These are phyloP conservation scores for Chrysolina americana DNA, from an alignment of 2,888 invertebrate genomes.

Conservation along the genomic window DNA sequence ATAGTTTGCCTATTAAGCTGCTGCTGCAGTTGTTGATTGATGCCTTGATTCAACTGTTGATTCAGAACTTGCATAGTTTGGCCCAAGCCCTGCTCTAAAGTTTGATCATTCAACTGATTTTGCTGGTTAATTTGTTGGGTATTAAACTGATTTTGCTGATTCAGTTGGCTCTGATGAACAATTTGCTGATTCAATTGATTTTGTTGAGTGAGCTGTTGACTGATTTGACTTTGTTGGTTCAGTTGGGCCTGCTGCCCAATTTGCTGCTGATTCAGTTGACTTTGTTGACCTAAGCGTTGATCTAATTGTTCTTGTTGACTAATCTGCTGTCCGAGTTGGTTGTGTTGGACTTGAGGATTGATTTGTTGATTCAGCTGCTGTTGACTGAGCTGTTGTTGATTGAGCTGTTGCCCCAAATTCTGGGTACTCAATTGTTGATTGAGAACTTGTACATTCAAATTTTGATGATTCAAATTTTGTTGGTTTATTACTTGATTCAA, in stretches of 20 bases:
- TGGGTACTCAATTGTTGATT: conserved; percentile 56
- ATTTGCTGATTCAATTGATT: conserved; percentile 49
- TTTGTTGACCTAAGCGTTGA: conserved; percentile 47
- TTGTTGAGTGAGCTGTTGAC: conserved; percentile 44
- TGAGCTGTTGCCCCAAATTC: conserved; percentile 57
- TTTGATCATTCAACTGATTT: conserved; percentile 49
- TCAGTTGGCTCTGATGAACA: conserved; percentile 65
- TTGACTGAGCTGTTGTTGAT: conserved; percentile 58
- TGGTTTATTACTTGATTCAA: conserved; percentile 43
- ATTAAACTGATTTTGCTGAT: conserved; percentile 45
- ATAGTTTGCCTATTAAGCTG: conserved; percentile 63
- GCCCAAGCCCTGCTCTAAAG: conserved; percentile 45
- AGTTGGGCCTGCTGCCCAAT: conserved; percentile 40
- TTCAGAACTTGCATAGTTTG: conserved; percentile 44
- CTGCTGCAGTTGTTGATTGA: conserved; percentile 52
- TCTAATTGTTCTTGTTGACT: conserved; percentile 65
- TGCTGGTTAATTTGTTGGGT: conserved; percentile 44
- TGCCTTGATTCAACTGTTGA: conserved; percentile 46
- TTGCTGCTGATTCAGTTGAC: conserved; percentile 42
- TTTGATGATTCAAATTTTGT: conserved; percentile 61
- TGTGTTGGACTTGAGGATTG: conserved; percentile 61
- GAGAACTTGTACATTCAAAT: conserved; percentile 52
- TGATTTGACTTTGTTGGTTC: conserved; percentile 48
- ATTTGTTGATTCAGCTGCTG: conserved; percentile 54
- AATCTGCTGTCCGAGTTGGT: conserved; percentile 54